Conservation (phyloP, 2,113 vertebrate species). For the Electrona antarctica region DNA sequence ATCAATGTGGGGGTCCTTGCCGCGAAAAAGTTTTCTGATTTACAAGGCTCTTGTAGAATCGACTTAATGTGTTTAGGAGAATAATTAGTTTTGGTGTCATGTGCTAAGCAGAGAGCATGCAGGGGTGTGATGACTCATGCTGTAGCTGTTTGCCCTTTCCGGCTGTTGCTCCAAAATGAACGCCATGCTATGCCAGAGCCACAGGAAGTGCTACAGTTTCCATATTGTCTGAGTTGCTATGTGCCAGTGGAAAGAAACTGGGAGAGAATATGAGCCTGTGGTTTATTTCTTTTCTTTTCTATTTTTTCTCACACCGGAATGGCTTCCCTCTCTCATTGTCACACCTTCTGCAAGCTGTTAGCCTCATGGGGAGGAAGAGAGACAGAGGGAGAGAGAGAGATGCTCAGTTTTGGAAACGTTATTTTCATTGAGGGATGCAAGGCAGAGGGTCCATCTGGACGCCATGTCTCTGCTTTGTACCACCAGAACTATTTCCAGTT, state of each 20-base stretch:
- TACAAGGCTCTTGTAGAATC: not conserved
- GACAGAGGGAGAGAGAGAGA: conserved; percentile 23
- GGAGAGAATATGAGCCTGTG: conserved; percentile 59
- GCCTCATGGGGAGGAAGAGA: conserved; percentile 50
- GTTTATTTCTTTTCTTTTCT: conserved; percentile 18
- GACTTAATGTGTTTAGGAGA: not conserved
- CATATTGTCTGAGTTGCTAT: conserved; percentile 49
- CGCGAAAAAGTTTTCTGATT: no score
- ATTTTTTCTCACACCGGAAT: conserved; percentile 62
- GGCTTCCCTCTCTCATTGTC: conserved; percentile 66
- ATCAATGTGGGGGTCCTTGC: no score
- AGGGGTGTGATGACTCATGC: not conserved
- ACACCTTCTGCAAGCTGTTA: conserved; percentile 73
- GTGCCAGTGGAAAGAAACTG: conserved; percentile 58
- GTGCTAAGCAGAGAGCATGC: not conserved
- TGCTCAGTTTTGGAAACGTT: conserved; percentile 42
- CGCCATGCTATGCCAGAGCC: conserved; percentile 37
- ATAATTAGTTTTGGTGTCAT: not conserved
- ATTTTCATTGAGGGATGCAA: conserved; percentile 54
- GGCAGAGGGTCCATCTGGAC: conserved; percentile 33
- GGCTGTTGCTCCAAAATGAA: conserved; percentile 37
- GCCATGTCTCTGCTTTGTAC: conserved; percentile 4
- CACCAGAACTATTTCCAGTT: not conserved
- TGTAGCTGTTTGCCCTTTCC: not conserved
- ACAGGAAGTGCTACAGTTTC: conserved; percentile 58